phyloP scores from a whole-genome alignment of 2,113 vertebrate species.

The Gambusia holbrooki region DNA sequence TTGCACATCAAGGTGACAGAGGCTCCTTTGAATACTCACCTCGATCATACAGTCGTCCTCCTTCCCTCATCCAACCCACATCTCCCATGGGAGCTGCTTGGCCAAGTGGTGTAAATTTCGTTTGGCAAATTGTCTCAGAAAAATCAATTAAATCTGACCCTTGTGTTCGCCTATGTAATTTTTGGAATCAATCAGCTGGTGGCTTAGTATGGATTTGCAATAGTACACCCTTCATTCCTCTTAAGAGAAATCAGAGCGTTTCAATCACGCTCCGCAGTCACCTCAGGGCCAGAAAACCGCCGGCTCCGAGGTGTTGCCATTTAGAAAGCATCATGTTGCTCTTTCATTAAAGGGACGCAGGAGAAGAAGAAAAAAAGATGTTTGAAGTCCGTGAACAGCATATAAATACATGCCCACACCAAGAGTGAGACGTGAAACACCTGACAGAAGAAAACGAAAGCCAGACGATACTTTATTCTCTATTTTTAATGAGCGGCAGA shows the following conservation, averaged over 20 bases:
- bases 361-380: conserved; percentile 20
- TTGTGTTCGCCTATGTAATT: conserved; percentile 56
- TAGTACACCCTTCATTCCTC: conserved; percentile 62
- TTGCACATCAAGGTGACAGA: conserved; percentile 16
- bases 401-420: conserved; percentile 43
- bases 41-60: conserved; percentile 27
- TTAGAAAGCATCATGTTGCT: conserved; percentile 59
- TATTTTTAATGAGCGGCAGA: not conserved
- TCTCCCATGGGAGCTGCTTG: conserved; percentile 14
- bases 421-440: conserved; percentile 37
- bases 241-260: conserved; percentile 66
- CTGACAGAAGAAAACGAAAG: conserved; percentile 23
- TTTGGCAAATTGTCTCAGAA: conserved; percentile 57
- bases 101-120: conserved; percentile 27
- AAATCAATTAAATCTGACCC: conserved; percentile 69
- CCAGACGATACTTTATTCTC: not conserved
- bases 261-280: conserved; percentile 58
- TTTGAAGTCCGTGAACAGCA: conserved; percentile 39
- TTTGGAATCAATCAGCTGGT: conserved; percentile 70
- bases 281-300: conserved; percentile 55
- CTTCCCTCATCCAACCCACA: not conserved
- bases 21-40: not conserved
- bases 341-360: conserved; percentile 45
- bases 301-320: conserved; percentile 58
- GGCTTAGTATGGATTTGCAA: conserved; percentile 72